Base-by-base conservation (phyloP, 2,113 vertebrate species). In the Paedocypris sp. region DNA sequence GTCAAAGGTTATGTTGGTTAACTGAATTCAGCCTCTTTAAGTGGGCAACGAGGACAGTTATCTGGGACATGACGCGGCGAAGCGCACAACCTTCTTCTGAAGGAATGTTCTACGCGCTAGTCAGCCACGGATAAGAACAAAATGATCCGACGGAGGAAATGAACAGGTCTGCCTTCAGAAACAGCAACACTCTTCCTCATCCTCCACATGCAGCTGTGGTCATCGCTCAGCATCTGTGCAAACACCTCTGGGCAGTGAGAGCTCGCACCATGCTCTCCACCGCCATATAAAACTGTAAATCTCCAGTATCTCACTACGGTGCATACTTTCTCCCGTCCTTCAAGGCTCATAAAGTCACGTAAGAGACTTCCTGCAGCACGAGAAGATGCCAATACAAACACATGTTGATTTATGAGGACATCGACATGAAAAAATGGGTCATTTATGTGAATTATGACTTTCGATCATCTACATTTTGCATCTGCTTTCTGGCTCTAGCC, bases 51-150 rank as follows among this genome's bases (percentile, higher is more conserved):
- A 74, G 63, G 61, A 64, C 50, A 71, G 59, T 58, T 76, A 78
- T 81, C 75, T 79, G 74, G 79, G 76, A 77, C 78, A 82, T 74
- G 72, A 22, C 49, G 66, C 52, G 68, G 52, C 69, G 49, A 72
- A 72, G 66, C 70, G 58, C 70, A 69, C 71, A 73, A 73, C 75
- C 73, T 68, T 72, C 73, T 54, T 59, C 48, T 61, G 65, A 76
- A 73, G 74, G 69, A n/a, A 38, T 36, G 62, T 65, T 68, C 48
- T 26, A 49, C 59, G 60, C 68, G 19, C n/a, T n/a, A n/a, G n/a
- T n/a, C 23, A 58, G 29, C 20, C 22, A 48, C 3, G 33, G n/a
- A 63, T 8, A 20, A 29, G 29, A 32, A 36, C 28, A 25, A 12
- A 62, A 52, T 51, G 16, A 66, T 25, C 11, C 20, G 22, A 15